Base-by-base conservation (phyloP, 1,140 invertebrate species). In the Spodoptera frugiperda region DNA sequence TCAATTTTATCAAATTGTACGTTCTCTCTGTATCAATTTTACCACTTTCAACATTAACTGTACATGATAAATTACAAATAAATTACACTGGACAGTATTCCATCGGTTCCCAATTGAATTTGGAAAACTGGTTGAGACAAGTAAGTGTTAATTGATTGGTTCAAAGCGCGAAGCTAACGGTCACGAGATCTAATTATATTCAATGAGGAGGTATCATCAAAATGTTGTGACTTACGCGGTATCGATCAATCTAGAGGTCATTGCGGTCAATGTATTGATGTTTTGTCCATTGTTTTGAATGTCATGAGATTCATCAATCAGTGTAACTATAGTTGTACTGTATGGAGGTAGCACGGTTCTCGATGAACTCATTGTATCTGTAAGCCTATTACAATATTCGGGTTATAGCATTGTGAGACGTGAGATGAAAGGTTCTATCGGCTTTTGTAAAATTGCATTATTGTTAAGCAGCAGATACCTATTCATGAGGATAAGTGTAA, bases 271-370 rank as follows among this genome's bases (percentile, higher is more conserved):
- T 49, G 79, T 81, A 83, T 85, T 81, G 82, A 85, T 83, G 84
- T 81, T 84, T 77, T 78, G 78, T 78, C 54, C 77, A 87, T 89
- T 89, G 88, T 89, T 85, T 87, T 65, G 61, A 81, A 80, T 82
- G 81, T 84, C 84, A 80, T 76, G 73, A 82, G 74, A 78, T 78
- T 79, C 79, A 89, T 89, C 85, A 87, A 89, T 89, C 88, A 84
- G 33, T 33, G 30, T 49, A 39, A 39, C 33, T 81, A 81, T 78
- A 82, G 83, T 84, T 82, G 33, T 39, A 10, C 33, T 39, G 33
- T 39, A 39, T 39, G 9, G 33, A 86, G 70, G 21, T 68, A 54
- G 54, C 76, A 74, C 72, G 57, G 78, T 80, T 81, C 71, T 79
- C 70, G 33, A 30, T 67, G 76, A 79, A 46, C 51, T 68, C 77